Conservation (phyloP, 1,140 invertebrate genomes). For the Eriosoma lanigerum region DNA sequence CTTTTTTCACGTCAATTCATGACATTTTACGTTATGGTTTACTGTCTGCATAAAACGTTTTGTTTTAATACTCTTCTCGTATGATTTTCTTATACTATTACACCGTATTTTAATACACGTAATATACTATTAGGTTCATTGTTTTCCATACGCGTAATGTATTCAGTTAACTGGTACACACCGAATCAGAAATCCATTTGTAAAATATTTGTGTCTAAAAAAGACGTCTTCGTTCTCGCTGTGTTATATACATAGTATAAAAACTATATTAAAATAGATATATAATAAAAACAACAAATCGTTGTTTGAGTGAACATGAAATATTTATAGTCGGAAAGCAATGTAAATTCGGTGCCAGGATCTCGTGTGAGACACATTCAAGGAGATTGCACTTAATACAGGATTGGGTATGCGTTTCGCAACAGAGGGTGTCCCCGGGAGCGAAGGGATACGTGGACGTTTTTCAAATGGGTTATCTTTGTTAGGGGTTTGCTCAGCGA, state of each 20-base stretch:
- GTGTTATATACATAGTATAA: no score
- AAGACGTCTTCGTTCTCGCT: no score
- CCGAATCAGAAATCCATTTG: neutral
- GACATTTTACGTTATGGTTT: no score
- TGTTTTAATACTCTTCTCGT: no score
- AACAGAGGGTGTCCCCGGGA: neutral
- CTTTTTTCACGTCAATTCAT: no score
- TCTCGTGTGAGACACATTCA: slow-evolving; percentile 40
- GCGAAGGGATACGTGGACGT: slow-evolving; percentile 52
- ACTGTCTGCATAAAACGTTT: no score
- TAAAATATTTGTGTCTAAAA: no score
- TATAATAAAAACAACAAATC: neutral
- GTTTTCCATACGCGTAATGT: no score
- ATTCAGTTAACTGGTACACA: neutral
- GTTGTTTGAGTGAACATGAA: slow-evolving; percentile 2
- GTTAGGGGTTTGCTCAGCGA: slow-evolving; percentile 49
- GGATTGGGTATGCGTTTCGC: neutral
- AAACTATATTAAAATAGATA: neutral
- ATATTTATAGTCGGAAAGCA: slow-evolving; percentile 43
- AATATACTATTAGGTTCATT: no score
- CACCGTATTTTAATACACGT: no score
- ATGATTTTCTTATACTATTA: no score
- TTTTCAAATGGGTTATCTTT: slow-evolving; percentile 54
- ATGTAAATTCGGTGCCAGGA: slow-evolving; percentile 44
- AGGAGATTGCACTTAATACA: slow-evolving; percentile 48